Evolutionary conservation across 2,113 vertebrate genomes (phyloP).

Genomic region (Thoracochromis brauschi): DNA sequence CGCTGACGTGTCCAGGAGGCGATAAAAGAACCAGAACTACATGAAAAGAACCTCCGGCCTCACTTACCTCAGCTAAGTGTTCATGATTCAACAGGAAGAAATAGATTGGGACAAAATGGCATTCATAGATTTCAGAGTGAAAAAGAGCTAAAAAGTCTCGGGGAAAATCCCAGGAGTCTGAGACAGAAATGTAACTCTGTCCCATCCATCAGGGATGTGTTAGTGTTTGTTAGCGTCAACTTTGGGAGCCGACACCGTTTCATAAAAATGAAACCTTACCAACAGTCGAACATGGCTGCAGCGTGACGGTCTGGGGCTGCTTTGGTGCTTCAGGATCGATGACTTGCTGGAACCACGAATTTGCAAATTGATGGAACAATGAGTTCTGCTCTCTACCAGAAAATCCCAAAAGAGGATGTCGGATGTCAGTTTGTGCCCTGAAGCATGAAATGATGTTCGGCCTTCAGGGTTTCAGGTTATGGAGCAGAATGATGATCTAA

Average conservation of each 20-base stretch:
- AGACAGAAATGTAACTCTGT: neutral
- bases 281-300: neutral
- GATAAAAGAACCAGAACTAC: neutral
- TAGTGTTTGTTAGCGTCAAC: neutral
- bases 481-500: neutral
- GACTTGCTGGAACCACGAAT: neutral
- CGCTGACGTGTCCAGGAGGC: neutral
- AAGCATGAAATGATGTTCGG: neutral
- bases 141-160: neutral
- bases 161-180: neutral
- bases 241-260: neutral
- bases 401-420: neutral
- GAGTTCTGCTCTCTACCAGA: neutral
- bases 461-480: neutral
- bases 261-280: neutral
- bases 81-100: neutral
- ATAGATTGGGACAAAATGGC: rapidly evolving
- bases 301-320: rapidly evolving
- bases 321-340: neutral
- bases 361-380: neutral
- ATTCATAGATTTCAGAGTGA: neutral
- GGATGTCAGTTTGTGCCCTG: neutral
- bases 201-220: neutral
- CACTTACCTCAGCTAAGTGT: neutral
- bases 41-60: neutral